Evolutionary conservation across 2,888 invertebrate genomes (phyloP).

Genomic region (Drosophila mulleri): DNA sequence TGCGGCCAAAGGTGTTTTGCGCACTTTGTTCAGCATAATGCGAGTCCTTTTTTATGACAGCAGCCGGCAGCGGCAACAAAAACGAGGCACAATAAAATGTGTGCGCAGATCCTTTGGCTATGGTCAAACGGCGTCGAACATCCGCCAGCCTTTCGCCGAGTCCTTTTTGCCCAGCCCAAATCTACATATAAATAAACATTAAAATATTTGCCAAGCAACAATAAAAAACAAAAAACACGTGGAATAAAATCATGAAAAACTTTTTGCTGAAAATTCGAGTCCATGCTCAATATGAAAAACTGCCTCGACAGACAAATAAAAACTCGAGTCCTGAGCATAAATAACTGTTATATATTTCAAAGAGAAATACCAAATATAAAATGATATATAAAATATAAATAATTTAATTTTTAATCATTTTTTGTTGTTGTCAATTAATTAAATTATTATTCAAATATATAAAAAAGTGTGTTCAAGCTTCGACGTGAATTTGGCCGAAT

Average conservation of each 20-base stretch:
- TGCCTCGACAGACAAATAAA: neutral
- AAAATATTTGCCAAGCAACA: slow-evolving; percentile 72
- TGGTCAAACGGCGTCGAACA: slow-evolving; percentile 69
- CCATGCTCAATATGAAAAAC: slow-evolving; percentile 28
- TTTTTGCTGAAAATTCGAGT: slow-evolving; percentile 20
- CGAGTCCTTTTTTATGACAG: slow-evolving; percentile 62
- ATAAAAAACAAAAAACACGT: slow-evolving; percentile 14
- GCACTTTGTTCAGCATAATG: slow-evolving; percentile 47
- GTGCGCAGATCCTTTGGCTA: slow-evolving; percentile 43
- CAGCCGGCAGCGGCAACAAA: slow-evolving; percentile 16
- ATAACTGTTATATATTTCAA: neutral
- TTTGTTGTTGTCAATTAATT: neutral
- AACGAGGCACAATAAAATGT: slow-evolving; percentile 25
- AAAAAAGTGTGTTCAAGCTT: slow-evolving; percentile 26
- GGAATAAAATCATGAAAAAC: slow-evolving; percentile 29
- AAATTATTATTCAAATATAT: too few relatives aligned
- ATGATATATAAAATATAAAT: neutral
- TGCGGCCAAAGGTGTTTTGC: slow-evolving; percentile 65
- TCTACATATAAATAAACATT: slow-evolving; percentile 83
- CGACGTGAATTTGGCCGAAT: neutral
- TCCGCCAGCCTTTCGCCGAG: slow-evolving; percentile 60
- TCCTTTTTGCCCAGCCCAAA: slow-evolving; percentile 67
- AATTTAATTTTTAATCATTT: neutral
- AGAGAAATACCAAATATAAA: neutral
- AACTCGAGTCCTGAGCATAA: neutral